Conservation (phyloP, 2,888 invertebrate species). For the Drosophila recens region DNA sequence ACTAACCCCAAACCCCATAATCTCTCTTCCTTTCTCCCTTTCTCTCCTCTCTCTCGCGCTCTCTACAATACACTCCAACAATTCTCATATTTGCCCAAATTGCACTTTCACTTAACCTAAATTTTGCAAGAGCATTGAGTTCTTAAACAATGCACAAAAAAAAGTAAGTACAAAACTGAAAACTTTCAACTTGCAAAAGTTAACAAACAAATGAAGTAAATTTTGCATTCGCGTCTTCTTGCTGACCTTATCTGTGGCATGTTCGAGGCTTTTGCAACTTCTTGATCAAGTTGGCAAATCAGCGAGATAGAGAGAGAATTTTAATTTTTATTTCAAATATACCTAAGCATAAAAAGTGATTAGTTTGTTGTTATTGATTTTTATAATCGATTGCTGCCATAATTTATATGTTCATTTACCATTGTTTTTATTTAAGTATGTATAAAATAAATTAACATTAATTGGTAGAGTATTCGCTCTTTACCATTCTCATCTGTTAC, state of each 20-base stretch:
- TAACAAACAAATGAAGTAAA: conserved; percentile 66
- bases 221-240: conserved; percentile 57
- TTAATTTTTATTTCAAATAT: not conserved
- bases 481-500: not conserved
- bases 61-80: not conserved
- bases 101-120: conserved; percentile 71
- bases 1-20: conserved; percentile 6
- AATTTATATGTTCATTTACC: not conserved
- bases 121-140: conserved; percentile 40
- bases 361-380: too few species aligned
- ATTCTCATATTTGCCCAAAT: conserved; percentile 34
- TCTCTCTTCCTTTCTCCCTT: not conserved
- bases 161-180: conserved; percentile 43
- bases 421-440: not conserved
- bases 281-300: not conserved
- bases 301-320: not conserved
- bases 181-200: conserved; percentile 54
- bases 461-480: not conserved
- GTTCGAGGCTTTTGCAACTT: not conserved
- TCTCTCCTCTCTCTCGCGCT: not conserved
- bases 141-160: conserved; percentile 31
- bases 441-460: not conserved
- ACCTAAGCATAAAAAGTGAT: too few species aligned
- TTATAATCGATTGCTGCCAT: not conserved
- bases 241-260: not conserved